Base-by-base conservation (phyloP, 2,888 invertebrate species). In the Oxytorus armatus region DNA sequence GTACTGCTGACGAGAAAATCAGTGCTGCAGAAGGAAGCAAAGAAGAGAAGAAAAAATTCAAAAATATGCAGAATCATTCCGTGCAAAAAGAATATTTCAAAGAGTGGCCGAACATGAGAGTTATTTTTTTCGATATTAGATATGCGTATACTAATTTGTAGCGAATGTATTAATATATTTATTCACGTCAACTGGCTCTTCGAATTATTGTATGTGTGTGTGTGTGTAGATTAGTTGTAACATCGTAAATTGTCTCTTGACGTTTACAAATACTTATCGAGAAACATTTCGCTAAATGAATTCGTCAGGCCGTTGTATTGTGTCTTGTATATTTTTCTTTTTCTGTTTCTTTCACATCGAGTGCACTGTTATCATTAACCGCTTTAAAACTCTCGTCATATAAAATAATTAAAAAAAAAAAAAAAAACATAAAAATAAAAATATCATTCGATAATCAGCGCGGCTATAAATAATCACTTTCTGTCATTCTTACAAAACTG, bases 321-420 rank as follows among this genome's bases (percentile, higher is more conserved):
- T 66, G 53, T 79, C 25, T 47, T 65, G 47, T 23, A 55, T 73
- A 53, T 69, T 10, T 39, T 21, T 59, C 11, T 14, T 39, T 51
- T 68, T 68, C 42, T 61, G 10, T 83, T 83, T 86, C 82, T 85
- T 79, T 86, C 82, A 87, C 87, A 88, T 88, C 84, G 80, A 87
- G 86, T 88, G 87, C 86, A 85, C 85, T 83, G 79, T 85, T 86
- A 83, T 82, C 83, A 82, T 84, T 84, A 42, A 84, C 82, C 84
- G 80, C 73, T 83, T 85, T 80, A 82, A 79, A 86, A 87, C 81
- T 82, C 81, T 82, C 80, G 81, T 86, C 66, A 42, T 61, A 87
- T 81, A 85, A 85, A 87, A 55, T n/a, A n/a, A n/a, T n/a, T n/a
- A 70, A 44, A 39, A 66, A 36, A 10, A 66, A 39, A 51, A 51